Conservation (phyloP, 1,140 invertebrate species). For the Rhagoletis zephyria region DNA sequence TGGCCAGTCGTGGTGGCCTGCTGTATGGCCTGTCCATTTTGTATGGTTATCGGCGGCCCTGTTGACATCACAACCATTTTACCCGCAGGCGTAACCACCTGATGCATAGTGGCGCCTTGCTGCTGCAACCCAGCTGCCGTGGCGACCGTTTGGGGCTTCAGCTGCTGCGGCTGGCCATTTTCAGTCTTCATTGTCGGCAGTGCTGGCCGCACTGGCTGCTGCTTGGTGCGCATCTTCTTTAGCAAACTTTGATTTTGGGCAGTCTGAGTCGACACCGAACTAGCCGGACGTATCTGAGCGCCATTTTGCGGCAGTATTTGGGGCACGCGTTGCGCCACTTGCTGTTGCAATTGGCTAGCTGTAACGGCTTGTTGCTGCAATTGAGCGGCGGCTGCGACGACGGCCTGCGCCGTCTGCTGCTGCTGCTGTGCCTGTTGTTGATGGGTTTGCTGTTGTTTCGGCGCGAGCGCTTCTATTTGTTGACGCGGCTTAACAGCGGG, state of each 20-base stretch:
- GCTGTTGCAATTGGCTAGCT: constrained; percentile 62
- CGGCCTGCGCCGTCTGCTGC: constrained; percentile 61
- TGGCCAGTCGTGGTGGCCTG: constrained; percentile 58
- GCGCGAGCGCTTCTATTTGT: constrained; percentile 66
- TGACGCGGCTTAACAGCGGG: constrained; percentile 65
- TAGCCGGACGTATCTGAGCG: constrained; percentile 80
- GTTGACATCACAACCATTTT: constrained; percentile 73
- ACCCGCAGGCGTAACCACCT: constrained; percentile 69
- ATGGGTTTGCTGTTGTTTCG: constrained; percentile 65
- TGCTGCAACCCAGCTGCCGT: constrained; percentile 69
- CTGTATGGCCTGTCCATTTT: constrained; percentile 69
- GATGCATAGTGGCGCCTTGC: constrained; percentile 73
- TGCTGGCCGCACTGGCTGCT: constrained; percentile 76
- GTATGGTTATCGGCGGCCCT: constrained; percentile 69
- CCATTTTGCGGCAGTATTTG: constrained; percentile 77
- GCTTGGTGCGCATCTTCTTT: constrained; percentile 71
- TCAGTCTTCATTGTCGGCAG: constrained; percentile 78
- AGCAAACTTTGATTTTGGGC: constrained; percentile 73
- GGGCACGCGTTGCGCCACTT: constrained; percentile 59
- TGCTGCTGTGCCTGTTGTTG: constrained; percentile 57
- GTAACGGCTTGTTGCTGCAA: constrained; percentile 59
- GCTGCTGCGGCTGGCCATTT: constrained; percentile 72
- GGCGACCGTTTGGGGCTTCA: constrained; percentile 63
- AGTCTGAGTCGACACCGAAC: constrained; percentile 84
- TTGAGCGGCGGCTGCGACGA: constrained; percentile 61